Evolutionary conservation across 2,888 invertebrate species (phyloP), one percentile per base, ranked within the genome.

Genomic region (Gordius sp.): DNA sequence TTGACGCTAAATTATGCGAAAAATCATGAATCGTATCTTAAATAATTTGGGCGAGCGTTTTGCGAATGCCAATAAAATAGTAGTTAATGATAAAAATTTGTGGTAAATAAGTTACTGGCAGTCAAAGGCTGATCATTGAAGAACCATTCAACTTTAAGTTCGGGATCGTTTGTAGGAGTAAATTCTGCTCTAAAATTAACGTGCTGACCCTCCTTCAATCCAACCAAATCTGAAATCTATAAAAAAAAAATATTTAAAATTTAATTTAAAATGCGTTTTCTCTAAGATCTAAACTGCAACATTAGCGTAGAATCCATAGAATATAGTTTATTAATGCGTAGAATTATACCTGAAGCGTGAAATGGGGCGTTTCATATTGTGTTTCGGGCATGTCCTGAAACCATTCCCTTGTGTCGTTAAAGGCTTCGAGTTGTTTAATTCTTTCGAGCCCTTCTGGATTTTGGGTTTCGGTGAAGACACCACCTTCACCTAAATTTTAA

Each of bases 391-490:
- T 27, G 8, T 54, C 55, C 4, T 8, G 23, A 8, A 16, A 13
- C 55, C 55, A 54, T 54, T 54, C 55, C 25, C 55, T 24, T 8
- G 20, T 20, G 4, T 54, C 8, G 16, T 27, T 54, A 23, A 27
- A 54, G 13, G 55, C 26, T 54, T 54, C 55, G 27, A 54, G 55
- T 54, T 54, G 55, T 27, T 54, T 54, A 54, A 54, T 54, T 27
- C 27, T 54, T 27, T 54, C 55, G 20, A 54, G 55, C 8, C 55
- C 55, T 27, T 28, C 28, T n/a, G 55, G 55, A 27, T 54, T 54
- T 27, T 54, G 26, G 8, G 55, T n/a, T 13, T 54, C 55, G 13
- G 55, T 27, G 28, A 54, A 28, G 4, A 54, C 28, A 23, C 28
- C 28, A 27, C 55, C 55, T 20, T 54, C 55, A 4, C 55, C 55